Conservation (phyloP, 1,140 invertebrate species). For the Aphaenogaster ashmeadi region DNA sequence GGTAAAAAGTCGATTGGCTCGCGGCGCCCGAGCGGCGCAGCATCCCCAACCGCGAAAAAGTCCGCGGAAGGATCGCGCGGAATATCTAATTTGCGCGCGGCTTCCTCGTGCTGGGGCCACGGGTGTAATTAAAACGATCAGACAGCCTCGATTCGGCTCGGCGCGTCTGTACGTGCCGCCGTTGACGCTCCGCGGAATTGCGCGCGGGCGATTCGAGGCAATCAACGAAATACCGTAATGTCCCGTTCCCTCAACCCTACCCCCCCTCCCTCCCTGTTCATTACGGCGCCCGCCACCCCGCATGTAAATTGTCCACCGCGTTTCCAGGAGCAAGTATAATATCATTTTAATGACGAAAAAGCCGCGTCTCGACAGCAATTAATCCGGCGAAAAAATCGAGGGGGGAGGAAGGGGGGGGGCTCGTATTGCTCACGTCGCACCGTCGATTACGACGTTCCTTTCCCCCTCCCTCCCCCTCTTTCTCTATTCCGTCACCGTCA, state of each 20-base stretch:
- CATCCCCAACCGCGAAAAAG: neutral
- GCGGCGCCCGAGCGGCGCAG: neutral
- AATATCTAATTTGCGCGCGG: constrained; percentile 44
- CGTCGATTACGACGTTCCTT: constrained; percentile 70
- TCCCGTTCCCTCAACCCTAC: constrained; percentile 38
- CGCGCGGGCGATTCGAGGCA: constrained; percentile 76
- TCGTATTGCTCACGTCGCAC: constrained; percentile 59
- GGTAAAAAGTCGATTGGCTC: constrained; percentile 31
- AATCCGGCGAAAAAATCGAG: constrained; percentile 74
- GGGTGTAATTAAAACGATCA: constrained; percentile 73
- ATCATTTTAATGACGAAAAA: constrained; percentile 84
- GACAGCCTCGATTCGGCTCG: constrained; percentile 32
- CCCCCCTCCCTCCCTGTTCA: constrained; percentile 59
- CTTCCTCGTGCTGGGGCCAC: constrained; percentile 34
- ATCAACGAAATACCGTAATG: constrained; percentile 83
- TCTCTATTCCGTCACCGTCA: neutral
- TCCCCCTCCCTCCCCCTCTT: constrained; percentile 35
- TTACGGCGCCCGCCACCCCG: constrained; percentile 67
- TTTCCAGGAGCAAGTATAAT: constrained; percentile 81
- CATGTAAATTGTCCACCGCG: constrained; percentile 80
- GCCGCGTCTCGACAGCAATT: constrained; percentile 78
- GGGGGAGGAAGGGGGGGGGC: neutral
- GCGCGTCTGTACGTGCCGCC: neutral
- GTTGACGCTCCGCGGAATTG: constrained; percentile 53
- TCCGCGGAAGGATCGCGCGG: constrained; percentile 8